Base-by-base conservation (phyloP, 2,113 vertebrate species). In the Grantiella picta region DNA sequence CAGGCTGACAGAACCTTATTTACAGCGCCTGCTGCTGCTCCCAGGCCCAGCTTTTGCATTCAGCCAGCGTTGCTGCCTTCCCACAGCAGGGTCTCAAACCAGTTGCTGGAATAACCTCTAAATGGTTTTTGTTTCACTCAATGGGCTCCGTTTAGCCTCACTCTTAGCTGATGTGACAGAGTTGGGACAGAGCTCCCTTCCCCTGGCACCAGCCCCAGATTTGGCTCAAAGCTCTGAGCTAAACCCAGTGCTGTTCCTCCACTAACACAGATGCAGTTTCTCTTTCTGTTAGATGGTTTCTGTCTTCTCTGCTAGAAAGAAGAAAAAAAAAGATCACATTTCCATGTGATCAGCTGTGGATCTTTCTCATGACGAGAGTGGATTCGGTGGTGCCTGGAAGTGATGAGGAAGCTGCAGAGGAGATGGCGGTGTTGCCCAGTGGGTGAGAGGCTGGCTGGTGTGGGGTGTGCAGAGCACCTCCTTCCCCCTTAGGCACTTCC, bases 401-500 rank as follows among this genome's bases (percentile, higher is more conserved):
- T 7, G 27, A 24, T 10, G 23, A 60, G 73, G 23, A 24, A 27
- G n/a, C 29, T 2, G 25, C 22, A 19, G 75, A 68, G 47, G 50
- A 82, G 57, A 6, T 0, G 7, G 49, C 12, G 47, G n/a, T 0
- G 0, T 1, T 66, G 49, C 68, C 27, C 23, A 2, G 73, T 0
- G 27, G 38, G 16, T 1, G 35, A 25, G 54, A 42, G 45, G 56
- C 38, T 38, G 5, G 11, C 53, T 15, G 79, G 8, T 27, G 33
- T 2, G 4, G 78, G 40, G 16, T 18, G 28, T 25, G 47, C 23
- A 4, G 38, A 5, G 42, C 20, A 40, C 12, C 47, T 75, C 2
- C 1, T 38, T 49, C 40, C 19, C 23, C 38, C 36, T 61, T 5
- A 2, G 9, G 18, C 0, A 1, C 25, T 38, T 92, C 77, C 71